A percentile compares a stretch with the other conserved stretches of the same genome.
Evolutionary conservation across 2,797 vertebrate species (phyloP).

Genomic region (Cygnus olor): DNA sequence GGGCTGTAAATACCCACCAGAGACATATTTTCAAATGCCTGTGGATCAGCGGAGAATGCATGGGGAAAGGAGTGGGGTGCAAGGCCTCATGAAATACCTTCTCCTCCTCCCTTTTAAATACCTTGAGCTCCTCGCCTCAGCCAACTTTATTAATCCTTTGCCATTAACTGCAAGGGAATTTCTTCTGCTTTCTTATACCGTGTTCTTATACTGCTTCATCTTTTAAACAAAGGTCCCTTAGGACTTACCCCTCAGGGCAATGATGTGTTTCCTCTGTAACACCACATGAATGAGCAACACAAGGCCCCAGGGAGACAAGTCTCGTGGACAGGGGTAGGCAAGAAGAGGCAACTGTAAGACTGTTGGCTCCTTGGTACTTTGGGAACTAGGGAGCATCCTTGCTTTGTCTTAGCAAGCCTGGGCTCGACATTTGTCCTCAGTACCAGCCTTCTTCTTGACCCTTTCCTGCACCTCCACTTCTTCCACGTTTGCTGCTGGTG

Average conservation of each 20-base stretch:
- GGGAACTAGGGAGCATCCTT: not conserved
- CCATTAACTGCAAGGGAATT: not conserved
- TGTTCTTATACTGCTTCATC: not conserved
- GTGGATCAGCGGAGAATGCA: not conserved
- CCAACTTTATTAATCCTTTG: not conserved
- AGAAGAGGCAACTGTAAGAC: not conserved
- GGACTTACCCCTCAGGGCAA: not conserved
- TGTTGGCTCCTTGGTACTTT: not conserved
- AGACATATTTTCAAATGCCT: not conserved
- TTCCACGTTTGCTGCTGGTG: not conserved
- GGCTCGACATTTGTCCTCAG: not conserved
- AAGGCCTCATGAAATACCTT: not conserved
- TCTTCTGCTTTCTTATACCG: not conserved
- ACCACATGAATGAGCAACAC: not conserved
- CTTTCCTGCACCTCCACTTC: not conserved
- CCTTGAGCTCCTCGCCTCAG: not conserved
- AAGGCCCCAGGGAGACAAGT: accelerated
- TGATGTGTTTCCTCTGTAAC: not conserved
- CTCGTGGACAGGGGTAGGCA: not conserved
- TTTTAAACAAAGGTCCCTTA: not conserved
- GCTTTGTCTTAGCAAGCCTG: not conserved
- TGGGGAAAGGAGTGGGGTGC: not conserved
- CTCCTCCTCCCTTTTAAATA: not conserved
- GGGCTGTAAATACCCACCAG: not conserved
- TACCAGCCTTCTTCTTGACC: not conserved